These are phyloP conservation scores for Steinernema hermaphroditum DNA, from an alignment of 2,888 invertebrate genomes.

Conservation along the genomic window DNA sequence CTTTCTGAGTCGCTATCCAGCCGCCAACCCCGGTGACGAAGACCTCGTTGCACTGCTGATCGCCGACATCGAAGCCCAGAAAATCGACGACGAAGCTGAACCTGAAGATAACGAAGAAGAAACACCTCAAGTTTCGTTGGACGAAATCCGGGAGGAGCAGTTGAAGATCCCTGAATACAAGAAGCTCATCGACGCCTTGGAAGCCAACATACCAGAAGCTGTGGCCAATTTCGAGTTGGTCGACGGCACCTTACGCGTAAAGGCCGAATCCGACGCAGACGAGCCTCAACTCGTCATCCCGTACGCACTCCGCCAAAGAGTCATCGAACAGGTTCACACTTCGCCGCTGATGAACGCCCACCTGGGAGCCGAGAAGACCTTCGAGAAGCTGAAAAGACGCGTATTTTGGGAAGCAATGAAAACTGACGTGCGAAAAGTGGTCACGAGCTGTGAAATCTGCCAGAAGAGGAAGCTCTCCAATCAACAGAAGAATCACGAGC, in stretches of 20 bases:
- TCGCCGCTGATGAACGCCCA: constrained; percentile 34
- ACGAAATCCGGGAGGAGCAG: neutral
- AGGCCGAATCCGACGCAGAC: neutral
- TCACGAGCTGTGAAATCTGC: constrained; percentile 26
- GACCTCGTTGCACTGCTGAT: too few species aligned
- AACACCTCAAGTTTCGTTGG: neutral
- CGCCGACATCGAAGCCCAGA: too few species aligned
- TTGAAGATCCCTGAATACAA: neutral
- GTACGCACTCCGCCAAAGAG: constrained; percentile 4
- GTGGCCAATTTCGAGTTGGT: constrained; percentile 7
- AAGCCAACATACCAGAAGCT: neutral
- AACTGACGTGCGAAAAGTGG: constrained; percentile 5
- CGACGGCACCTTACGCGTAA: neutral
- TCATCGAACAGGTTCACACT: constrained; percentile 34
- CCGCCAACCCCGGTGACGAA: neutral
- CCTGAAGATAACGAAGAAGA: neutral
- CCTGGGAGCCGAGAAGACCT: constrained; percentile 35
- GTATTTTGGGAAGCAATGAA: constrained; percentile 36
- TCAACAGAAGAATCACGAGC: constrained; percentile 1
- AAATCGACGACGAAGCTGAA: too few species aligned
- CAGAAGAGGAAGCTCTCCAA: constrained; percentile 28
- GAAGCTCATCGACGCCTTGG: neutral
- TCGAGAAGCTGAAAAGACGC: neutral
- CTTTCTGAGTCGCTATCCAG: constrained; percentile 39
- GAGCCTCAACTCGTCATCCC: constrained; percentile 22